These are phyloP conservation scores for Drosophila bifasciata DNA, from an alignment of 1,140 invertebrate genomes.

Conservation along the genomic window DNA sequence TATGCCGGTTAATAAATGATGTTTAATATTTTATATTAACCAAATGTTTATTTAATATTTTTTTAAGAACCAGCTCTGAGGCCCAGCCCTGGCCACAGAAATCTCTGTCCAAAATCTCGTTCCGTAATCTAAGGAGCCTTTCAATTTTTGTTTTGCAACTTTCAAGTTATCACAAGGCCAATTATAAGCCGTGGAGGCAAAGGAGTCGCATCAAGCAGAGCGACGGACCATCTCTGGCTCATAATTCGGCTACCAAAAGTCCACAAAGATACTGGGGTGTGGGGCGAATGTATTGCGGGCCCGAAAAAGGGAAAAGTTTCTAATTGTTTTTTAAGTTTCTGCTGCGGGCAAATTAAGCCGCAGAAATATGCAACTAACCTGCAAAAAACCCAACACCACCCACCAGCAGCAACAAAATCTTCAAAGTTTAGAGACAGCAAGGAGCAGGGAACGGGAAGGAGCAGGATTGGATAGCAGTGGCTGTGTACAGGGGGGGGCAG, in stretches of 20 bases:
- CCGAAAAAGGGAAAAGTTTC: slow-evolving; percentile 27
- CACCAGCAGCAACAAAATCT: slow-evolving; percentile 34
- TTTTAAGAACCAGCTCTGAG: too few species aligned
- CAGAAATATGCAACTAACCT: slow-evolving; percentile 49
- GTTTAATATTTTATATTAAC: too few species aligned
- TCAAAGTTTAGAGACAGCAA: slow-evolving; percentile 10
- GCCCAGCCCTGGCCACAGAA: neutral
- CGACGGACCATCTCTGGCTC: too few species aligned
- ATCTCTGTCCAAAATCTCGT: slow-evolving; percentile 3
- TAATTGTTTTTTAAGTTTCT: slow-evolving; percentile 48
- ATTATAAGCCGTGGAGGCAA: slow-evolving; percentile 4
- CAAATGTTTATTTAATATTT: too few species aligned
- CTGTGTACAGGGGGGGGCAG: neutral
- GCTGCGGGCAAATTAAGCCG: slow-evolving; percentile 35
- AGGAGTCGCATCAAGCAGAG: neutral
- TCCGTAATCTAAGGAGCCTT: slow-evolving; percentile 9
- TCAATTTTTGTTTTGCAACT: slow-evolving; percentile 39
- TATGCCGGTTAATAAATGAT: too few species aligned
- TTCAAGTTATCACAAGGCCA: slow-evolving; percentile 21
- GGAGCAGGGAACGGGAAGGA: neutral
- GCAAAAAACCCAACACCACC: too few species aligned
- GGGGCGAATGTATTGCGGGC: neutral
- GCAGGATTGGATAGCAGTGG: too few species aligned
- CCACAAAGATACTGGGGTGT: too few species aligned
- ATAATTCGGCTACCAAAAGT: too few species aligned